Evolutionary conservation across 2,113 vertebrate genomes (phyloP).

Genomic region (Ellobius talpinus): DNA sequence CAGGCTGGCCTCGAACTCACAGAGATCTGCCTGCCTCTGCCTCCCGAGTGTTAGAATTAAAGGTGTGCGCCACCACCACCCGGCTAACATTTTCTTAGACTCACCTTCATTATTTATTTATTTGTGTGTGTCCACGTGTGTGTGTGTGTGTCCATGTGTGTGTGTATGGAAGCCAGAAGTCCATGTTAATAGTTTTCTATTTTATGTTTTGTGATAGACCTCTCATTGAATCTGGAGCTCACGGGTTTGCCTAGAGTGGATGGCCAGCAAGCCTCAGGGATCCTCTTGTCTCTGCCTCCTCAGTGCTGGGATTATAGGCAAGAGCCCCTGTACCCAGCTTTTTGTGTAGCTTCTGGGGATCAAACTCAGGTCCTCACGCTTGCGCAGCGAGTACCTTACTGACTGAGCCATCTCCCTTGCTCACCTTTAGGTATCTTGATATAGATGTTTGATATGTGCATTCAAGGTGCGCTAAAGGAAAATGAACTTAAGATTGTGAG

Average conservation of each 20-base stretch:
- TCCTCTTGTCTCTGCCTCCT: not conserved
- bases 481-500: not conserved
- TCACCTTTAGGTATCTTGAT: not conserved
- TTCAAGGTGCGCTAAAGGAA: constrained; percentile 24
- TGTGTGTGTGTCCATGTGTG: not conserved
- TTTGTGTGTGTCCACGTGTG: not conserved
- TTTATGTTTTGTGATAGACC: not conserved
- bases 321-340: not conserved
- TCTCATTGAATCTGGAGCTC: not conserved
- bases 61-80: too few species aligned
- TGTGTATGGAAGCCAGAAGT: not conserved
- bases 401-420: not conserved
- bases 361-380: not conserved
- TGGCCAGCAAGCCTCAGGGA: not conserved
- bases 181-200: not conserved
- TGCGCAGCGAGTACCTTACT: too few species aligned
- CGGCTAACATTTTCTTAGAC: not conserved
- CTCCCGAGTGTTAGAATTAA: too few species aligned
- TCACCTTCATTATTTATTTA: constrained; percentile 9
- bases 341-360: not conserved
- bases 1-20: too few species aligned
- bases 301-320: not conserved
- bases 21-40: too few species aligned
- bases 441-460: not conserved
- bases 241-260: not conserved